Percentiles rank a stretch among this genome's conserved stretches.
phyloP scores from a whole-genome alignment of 2,797 vertebrate genomes.

The Trichosurus vulpecula region DNA sequence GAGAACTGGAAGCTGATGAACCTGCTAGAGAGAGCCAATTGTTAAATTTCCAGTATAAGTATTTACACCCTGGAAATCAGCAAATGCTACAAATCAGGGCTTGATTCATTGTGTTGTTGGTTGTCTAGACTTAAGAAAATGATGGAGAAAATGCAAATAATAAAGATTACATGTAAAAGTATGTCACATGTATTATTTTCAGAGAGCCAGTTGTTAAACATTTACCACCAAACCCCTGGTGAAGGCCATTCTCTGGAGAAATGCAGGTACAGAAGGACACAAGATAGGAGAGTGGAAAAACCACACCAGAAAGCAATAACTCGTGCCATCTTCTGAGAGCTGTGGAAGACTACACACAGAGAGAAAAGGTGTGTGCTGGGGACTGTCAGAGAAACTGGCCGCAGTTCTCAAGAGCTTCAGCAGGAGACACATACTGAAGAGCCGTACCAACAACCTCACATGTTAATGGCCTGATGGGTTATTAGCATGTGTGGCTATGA shows the following conservation, averaged over 20 bases:
- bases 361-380: background rate
- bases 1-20: background rate
- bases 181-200: background rate
- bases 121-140: background rate
- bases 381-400: background rate
- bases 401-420: background rate
- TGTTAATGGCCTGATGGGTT: background rate
- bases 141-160: background rate
- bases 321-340: background rate
- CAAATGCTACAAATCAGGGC: background rate
- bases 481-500: background rate
- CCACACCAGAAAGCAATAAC: background rate
- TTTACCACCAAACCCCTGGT: background rate
- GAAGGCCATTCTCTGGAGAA: background rate
- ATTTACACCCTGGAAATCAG: background rate
- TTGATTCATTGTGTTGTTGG: background rate
- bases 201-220: background rate
- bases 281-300: background rate
- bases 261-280: no score
- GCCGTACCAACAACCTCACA: background rate
- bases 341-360: background rate
- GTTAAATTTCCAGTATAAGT: background rate
- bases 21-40: background rate
- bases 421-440: background rate
- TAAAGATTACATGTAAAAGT: background rate